These are phyloP conservation scores for Mallateleia sp. DNA, from an alignment of 2,888 invertebrate genomes.

Conservation along the genomic window DNA sequence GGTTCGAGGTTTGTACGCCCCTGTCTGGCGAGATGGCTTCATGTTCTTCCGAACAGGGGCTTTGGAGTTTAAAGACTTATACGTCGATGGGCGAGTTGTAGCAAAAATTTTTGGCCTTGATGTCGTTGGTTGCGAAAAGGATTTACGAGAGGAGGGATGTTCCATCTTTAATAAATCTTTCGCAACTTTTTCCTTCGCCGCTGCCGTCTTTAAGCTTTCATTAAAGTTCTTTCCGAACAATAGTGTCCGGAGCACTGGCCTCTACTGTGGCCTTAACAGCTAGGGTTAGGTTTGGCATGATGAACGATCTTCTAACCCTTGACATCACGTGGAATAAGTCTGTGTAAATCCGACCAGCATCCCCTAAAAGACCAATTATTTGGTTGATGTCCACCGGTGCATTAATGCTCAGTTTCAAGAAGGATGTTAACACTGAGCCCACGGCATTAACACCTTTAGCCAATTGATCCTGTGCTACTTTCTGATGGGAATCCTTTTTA, in stretches of 20 bases:
- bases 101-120: not conserved
- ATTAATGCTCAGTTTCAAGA: not conserved
- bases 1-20: constrained; percentile 16
- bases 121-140: not conserved
- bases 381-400: not conserved
- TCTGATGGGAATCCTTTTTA: constrained; percentile 29
- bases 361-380: constrained; percentile 1
- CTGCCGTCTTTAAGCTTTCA: not conserved
- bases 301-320: constrained; percentile 4
- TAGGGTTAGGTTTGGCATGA: not conserved
- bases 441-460: not conserved
- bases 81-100: not conserved
- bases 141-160: not conserved
- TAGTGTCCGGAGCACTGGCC: not conserved
- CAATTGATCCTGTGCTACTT: constrained; percentile 18
- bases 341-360: constrained; percentile 21
- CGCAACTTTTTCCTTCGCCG: not conserved
- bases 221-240: constrained; percentile 15
- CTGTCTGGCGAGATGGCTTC: constrained; percentile 4
- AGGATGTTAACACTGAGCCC: not conserved
- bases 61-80: constrained; percentile 18
- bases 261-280: not conserved
- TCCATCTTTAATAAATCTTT: not conserved
- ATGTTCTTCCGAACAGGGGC: constrained; percentile 8
- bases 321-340: constrained; percentile 16